Evolutionary conservation across 1,140 invertebrate genomes (phyloP).

Genomic region (Myzus persicae): DNA sequence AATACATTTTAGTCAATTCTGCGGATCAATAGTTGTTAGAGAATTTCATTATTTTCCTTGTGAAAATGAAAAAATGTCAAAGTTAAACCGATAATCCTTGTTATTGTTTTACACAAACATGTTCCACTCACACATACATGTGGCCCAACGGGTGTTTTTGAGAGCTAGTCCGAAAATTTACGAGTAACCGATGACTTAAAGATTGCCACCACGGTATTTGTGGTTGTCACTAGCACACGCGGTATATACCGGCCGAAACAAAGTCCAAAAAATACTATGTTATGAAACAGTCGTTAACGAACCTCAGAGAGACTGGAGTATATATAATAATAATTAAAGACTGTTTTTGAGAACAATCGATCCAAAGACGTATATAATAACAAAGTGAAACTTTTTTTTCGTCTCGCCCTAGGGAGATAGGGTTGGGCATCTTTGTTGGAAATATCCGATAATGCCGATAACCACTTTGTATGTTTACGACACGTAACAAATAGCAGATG

Average conservation of each 20-base stretch:
- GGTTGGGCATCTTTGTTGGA: neutral
- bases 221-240: conserved; percentile 11
- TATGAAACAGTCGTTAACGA: neutral
- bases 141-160: neutral
- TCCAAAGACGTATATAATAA: neutral
- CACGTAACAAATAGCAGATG: neutral
- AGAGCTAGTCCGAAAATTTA: neutral
- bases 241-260: neutral
- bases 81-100: neutral
- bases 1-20: neutral
- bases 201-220: neutral
- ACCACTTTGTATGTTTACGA: neutral
- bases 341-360: neutral
- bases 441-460: neutral
- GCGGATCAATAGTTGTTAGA: neutral
- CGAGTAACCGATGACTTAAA: conserved; percentile 14
- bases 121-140: neutral
- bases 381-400: neutral
- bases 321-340: conserved; percentile 18
- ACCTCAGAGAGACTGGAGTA: neutral
- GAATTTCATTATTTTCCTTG: neutral
- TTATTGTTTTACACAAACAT: neutral
- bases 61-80: neutral
- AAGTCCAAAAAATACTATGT: neutral
- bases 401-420: neutral